Percentiles rank a stretch among this genome's conserved stretches.
Conservation (phyloP, 2,888 invertebrate species). For the Hirtodrosophila duncani region DNA sequence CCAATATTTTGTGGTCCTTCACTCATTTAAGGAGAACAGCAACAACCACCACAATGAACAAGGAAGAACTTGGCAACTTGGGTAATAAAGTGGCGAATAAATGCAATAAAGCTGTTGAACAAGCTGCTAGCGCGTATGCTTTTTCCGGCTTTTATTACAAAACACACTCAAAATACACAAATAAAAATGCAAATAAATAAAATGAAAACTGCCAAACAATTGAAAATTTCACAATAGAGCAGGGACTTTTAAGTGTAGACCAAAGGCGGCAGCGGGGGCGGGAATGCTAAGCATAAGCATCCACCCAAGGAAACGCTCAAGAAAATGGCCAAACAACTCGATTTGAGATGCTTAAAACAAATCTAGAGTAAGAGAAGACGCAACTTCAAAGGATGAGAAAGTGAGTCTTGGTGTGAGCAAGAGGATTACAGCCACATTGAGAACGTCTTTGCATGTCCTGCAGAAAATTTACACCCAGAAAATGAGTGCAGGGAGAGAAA, state of each 20-base stretch:
- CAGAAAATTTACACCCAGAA: slow-evolving; percentile 15
- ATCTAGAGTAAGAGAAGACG: slow-evolving; percentile 2
- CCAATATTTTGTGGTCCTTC: slow-evolving; percentile 55
- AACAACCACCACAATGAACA: slow-evolving; percentile 13
- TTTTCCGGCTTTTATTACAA: slow-evolving; percentile 69
- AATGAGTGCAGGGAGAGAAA: background rate
- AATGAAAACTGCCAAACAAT: slow-evolving; percentile 65
- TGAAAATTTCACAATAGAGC: slow-evolving; percentile 60
- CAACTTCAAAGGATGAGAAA: background rate
- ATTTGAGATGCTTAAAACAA: slow-evolving; percentile 55
- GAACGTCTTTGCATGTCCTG: slow-evolving; percentile 65
- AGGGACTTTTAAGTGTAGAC: slow-evolving; percentile 65
- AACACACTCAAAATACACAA: slow-evolving; percentile 55
- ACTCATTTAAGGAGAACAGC: slow-evolving; percentile 44
- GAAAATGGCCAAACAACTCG: slow-evolving; percentile 47
- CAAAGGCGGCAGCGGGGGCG: slow-evolving; percentile 29
- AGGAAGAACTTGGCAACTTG: slow-evolving; percentile 33
- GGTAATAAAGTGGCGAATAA: slow-evolving; percentile 70
- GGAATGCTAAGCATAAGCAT: background rate
- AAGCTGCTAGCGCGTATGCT: slow-evolving; percentile 30
- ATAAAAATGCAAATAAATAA: slow-evolving; percentile 63
- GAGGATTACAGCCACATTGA: slow-evolving; percentile 66
- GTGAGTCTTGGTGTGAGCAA: slow-evolving; percentile 8
- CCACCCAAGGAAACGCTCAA: slow-evolving; percentile 22
- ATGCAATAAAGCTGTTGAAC: slow-evolving; percentile 66